phyloP scores from a whole-genome alignment of 2,797 vertebrate species.

The Coranthus polyacanthus region DNA sequence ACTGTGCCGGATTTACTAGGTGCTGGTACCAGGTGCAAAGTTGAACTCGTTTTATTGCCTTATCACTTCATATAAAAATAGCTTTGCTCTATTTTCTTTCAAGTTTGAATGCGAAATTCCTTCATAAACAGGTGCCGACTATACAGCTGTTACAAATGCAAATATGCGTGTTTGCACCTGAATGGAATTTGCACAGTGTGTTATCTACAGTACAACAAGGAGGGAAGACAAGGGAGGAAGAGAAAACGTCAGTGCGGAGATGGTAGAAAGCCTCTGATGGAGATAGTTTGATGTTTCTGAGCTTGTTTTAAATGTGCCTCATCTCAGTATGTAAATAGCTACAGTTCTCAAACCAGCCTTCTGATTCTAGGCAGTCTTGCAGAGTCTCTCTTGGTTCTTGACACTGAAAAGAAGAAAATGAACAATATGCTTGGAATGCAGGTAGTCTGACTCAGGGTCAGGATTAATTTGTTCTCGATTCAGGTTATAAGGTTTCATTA shows the following conservation, averaged over 20 bases:
- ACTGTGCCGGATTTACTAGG: conserved; percentile 52
- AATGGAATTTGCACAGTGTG: conserved; percentile 61
- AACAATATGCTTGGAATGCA: conserved; percentile 35
- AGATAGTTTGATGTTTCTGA: conserved; percentile 58
- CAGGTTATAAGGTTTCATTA: conserved; percentile 46
- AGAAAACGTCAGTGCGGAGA: conserved; percentile 36
- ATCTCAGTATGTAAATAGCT: conserved; percentile 50
- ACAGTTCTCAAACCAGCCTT: conserved; percentile 39
- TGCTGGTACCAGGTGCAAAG: conserved; percentile 55
- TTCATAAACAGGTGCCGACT: conserved; percentile 58
- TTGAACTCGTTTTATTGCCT: conserved; percentile 55
- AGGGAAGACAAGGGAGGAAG: conserved; percentile 33
- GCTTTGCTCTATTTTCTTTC: conserved; percentile 49
- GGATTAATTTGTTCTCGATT: conserved; percentile 63
- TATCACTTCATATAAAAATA: conserved; percentile 60
- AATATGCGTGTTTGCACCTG: conserved; percentile 63
- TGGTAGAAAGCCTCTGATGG: conserved; percentile 46
- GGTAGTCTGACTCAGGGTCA: conserved; percentile 31
- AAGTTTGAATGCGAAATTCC: conserved; percentile 53
- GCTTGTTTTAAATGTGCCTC: conserved; percentile 57
- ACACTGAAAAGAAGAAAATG: conserved; percentile 39
- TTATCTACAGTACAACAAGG: conserved; percentile 55
- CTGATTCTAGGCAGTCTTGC: conserved; percentile 29
- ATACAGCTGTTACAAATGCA: conserved; percentile 71
- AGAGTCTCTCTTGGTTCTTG: conserved; percentile 31